A percentile compares a stretch with the other conserved stretches of the same genome.
These are phyloP conservation scores for Zaprionus bogoriensis DNA, from an alignment of 2,888 invertebrate species.

Conservation along the genomic window DNA sequence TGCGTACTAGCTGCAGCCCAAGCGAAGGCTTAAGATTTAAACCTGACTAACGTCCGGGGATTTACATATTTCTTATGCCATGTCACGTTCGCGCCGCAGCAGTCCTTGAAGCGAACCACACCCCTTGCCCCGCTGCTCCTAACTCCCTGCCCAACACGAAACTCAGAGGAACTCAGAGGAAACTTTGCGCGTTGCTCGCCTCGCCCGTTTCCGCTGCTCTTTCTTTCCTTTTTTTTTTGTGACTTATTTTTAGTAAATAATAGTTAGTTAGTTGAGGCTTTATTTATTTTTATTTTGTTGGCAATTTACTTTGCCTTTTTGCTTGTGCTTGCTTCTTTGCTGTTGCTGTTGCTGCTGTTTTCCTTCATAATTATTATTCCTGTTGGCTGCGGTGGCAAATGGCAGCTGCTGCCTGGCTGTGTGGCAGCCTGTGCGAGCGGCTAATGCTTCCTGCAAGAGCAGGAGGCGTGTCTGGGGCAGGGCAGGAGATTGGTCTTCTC, in stretches of 20 bases:
- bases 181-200: slow-evolving; percentile 33
- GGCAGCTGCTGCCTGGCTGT: slow-evolving; percentile 56
- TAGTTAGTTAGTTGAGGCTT: slow-evolving; percentile 72
- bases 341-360: slow-evolving; percentile 37
- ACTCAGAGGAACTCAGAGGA: slow-evolving; percentile 9
- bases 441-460: slow-evolving; percentile 36
- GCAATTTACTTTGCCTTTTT: slow-evolving; percentile 29
- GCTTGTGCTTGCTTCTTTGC: slow-evolving; percentile 2
- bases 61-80: slow-evolving; percentile 62
- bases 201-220: not conserved
- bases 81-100: slow-evolving; percentile 48
- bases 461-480: not conserved
- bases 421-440: too few relatives aligned
- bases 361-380: slow-evolving; percentile 60
- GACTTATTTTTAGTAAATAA: slow-evolving; percentile 76
- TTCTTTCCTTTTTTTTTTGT: slow-evolving; percentile 24
- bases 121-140: too few relatives aligned
- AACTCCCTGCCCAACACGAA: not conserved
- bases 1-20: slow-evolving; percentile 22
- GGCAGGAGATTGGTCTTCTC: slow-evolving; percentile 46
- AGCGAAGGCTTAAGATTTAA: slow-evolving; percentile 50
- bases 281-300: slow-evolving; percentile 52
- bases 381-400: slow-evolving; percentile 49
- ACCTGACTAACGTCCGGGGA: slow-evolving; percentile 57
- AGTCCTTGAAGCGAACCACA: slow-evolving; percentile 25